phyloP scores from a whole-genome alignment of 2,797 vertebrate genomes.

The Eulemur rubriventer region DNA sequence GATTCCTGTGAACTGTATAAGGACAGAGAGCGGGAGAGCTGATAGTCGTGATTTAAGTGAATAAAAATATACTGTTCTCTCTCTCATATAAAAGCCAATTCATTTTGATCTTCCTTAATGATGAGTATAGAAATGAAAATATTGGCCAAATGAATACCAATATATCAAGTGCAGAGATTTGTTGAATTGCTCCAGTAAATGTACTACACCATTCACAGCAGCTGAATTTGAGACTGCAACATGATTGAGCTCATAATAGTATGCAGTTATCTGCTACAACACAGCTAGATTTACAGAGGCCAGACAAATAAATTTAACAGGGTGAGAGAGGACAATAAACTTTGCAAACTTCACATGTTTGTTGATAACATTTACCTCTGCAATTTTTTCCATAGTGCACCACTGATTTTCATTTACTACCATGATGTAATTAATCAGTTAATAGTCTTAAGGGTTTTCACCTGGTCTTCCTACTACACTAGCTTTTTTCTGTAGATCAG shows the following conservation, averaged over 20 bases:
- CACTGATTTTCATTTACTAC: neutral
- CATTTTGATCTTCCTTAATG: neutral
- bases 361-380: neutral
- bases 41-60: neutral
- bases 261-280: neutral
- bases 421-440: neutral
- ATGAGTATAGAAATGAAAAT: neutral
- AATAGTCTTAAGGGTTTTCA: neutral
- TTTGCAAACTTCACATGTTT: neutral
- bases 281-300: neutral
- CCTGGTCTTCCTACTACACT: neutral
- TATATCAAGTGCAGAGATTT: neutral
- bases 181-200: neutral
- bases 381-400: neutral
- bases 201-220: neutral
- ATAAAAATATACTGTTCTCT: neutral
- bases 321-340: neutral
- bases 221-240: neutral
- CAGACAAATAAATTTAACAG: neutral
- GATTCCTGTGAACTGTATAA: neutral
- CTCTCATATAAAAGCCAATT: neutral
- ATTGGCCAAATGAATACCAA: neutral
- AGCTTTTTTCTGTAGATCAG: neutral
- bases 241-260: neutral
- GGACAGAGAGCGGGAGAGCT: neutral